Evolutionary conservation across 2,113 vertebrate species (phyloP).

Genomic region (Anolis sagrei): DNA sequence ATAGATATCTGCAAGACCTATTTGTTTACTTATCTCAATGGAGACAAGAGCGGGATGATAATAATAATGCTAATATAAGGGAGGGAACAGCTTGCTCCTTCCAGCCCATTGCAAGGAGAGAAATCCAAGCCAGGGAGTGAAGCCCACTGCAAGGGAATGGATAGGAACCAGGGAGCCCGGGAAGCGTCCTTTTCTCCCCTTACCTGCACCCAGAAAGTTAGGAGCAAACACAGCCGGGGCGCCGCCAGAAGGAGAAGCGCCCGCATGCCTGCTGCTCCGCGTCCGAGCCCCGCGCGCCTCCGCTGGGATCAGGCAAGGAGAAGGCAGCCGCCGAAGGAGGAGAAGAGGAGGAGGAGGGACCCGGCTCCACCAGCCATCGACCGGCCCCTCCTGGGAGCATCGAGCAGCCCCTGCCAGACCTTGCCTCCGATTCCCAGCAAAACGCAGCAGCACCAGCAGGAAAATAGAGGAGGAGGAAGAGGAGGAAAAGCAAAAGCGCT

Average conservation of each 20-base stretch:
- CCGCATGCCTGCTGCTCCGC: constrained; percentile 65
- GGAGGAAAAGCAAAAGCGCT: neutral
- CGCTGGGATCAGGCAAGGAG: constrained; percentile 37
- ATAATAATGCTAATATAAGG: too few relatives aligned
- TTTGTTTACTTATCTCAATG: too few relatives aligned
- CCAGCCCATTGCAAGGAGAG: too few relatives aligned
- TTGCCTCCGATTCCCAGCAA: too few relatives aligned
- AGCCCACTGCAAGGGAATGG: too few relatives aligned
- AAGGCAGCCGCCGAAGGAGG: neutral
- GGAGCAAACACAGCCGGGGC: constrained; percentile 67
- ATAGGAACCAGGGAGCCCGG: too few relatives aligned
- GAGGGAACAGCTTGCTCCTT: too few relatives aligned
- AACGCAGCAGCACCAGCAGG: too few relatives aligned
- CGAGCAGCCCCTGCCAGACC: neutral
- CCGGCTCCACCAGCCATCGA: constrained; percentile 53
- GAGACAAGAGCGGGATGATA: too few relatives aligned
- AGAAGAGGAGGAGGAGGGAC: neutral
- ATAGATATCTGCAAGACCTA: too few relatives aligned
- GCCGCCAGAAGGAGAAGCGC: constrained; percentile 33
- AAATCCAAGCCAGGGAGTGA: too few relatives aligned
- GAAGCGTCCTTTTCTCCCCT: constrained; percentile 28
- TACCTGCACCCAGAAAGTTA: constrained; percentile 80
- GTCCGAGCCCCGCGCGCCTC: constrained; percentile 11
- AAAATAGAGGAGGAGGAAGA: neutral
- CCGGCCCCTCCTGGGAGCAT: constrained; percentile 46